These are phyloP conservation scores for Crocodylus rhombifer DNA, from an alignment of 2,797 vertebrate genomes.

Conservation along the genomic window DNA sequence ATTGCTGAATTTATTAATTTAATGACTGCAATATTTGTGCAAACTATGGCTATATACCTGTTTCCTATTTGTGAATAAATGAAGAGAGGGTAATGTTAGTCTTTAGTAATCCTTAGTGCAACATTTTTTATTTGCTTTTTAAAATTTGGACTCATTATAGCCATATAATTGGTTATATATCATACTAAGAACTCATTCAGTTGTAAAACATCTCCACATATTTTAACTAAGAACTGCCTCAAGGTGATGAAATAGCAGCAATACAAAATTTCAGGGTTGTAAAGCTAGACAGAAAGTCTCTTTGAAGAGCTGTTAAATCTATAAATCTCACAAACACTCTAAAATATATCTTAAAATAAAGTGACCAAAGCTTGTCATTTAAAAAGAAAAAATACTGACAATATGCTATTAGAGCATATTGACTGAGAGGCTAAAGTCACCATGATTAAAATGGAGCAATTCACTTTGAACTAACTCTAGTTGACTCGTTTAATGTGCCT, in stretches of 20 bases:
- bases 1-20: conserved; percentile 44
- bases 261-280: conserved; percentile 66
- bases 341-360: conserved; percentile 69
- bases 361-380: conserved; percentile 58
- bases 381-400: conserved; percentile 27
- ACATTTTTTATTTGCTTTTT: conserved; percentile 75
- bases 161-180: conserved; percentile 74
- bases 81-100: conserved; percentile 49
- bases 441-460: conserved; percentile 79
- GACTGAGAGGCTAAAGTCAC: conserved; percentile 70
- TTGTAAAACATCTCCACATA: conserved; percentile 66
- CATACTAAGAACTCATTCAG: conserved; percentile 73
- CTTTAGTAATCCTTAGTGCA: conserved; percentile 68
- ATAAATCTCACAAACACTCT: conserved; percentile 61
- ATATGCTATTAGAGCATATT: conserved; percentile 50
- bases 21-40: conserved; percentile 33
- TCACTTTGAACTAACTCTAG: conserved; percentile 83
- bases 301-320: conserved; percentile 66
- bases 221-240: conserved; percentile 69
- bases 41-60: background rate
- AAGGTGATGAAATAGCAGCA: conserved; percentile 67
- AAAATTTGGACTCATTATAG: conserved; percentile 74
- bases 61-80: conserved; percentile 64
- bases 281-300: conserved; percentile 61
- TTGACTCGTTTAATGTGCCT: conserved; percentile 78